Evolutionary conservation across 2,797 vertebrate genomes (phyloP).

Genomic region (Clarias pachynema): DNA sequence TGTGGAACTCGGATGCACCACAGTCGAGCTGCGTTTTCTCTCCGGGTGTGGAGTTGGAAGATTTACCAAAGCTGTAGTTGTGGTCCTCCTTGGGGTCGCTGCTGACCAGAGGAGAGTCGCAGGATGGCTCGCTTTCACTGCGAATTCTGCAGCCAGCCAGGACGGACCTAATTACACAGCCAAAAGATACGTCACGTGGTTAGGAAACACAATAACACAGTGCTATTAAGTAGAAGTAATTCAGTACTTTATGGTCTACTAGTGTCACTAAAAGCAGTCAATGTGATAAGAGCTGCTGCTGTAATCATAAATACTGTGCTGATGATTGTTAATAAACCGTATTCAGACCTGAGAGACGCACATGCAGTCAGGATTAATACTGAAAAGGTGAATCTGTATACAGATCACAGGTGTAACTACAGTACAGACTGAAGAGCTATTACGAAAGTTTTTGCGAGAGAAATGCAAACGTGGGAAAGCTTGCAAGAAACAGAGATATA

Average conservation of each 20-base stretch:
- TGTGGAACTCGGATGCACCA: slow-evolving; percentile 72
- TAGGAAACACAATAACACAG: not conserved
- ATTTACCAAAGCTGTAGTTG: slow-evolving; percentile 89
- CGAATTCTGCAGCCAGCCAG: slow-evolving; percentile 78
- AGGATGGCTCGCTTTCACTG: slow-evolving; percentile 81
- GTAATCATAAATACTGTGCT: not conserved
- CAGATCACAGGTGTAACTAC: not conserved
- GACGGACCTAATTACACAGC: slow-evolving; percentile 74
- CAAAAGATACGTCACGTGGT: not conserved
- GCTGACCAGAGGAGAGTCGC: slow-evolving; percentile 82
- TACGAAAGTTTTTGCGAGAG: not conserved
- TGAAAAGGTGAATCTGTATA: not conserved
- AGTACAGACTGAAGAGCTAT: not conserved
- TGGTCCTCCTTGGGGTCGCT: slow-evolving; percentile 89
- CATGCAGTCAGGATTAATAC: not conserved
- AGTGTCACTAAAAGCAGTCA: not conserved
- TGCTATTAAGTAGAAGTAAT: not conserved
- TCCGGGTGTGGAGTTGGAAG: slow-evolving; percentile 75
- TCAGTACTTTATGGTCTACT: not conserved
- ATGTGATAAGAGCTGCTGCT: not conserved
- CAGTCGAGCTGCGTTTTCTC: slow-evolving; percentile 76
- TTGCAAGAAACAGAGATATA: too few relatives aligned
- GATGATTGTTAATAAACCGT: not conserved
- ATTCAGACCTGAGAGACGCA: not conserved
- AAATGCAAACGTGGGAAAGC: not conserved